Base-by-base conservation (phyloP, 1,140 invertebrate species). In the Mycetomoellerius zeteki region DNA sequence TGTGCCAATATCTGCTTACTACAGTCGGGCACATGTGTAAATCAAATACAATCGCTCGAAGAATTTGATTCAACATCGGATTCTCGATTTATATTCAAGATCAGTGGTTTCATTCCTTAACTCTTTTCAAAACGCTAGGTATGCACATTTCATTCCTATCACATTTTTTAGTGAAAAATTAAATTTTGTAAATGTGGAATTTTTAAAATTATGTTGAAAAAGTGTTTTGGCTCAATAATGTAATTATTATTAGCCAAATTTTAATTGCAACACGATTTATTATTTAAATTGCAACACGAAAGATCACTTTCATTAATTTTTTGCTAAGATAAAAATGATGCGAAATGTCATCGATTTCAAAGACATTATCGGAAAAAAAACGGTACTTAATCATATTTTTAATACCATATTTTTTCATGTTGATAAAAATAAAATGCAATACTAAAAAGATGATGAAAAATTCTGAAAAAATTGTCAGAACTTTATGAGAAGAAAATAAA, bases 31-130 rank as follows among this genome's bases (percentile, higher is more conserved):
- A n/a, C 60, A 47, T 16, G 52, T 72, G 30, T 72, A 67, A 27
- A 62, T 72, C 37, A 62, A 43, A 43, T 60, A 72, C 86, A 78
- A 90, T 90, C 86, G 75, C 58, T 50, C 7, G 52, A 43, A 65
- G 89, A 86, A 86, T 90, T 73, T 65, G 85, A 77, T 88, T 64
- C 52, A 84, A 27, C 69, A 56, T 73, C 4, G 54, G 16, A 37
- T n/a, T 24, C 47, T 50, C 60, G 47, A 52, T 64, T 60, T 56
- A 24, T 54, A 86, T 75, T 90, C 89, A 90, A 90, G 89, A 88
- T 90, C 89, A 88, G 8, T 54, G 67, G 37, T 82, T 58, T 54
- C 80, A 30, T 90, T 90, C n/a, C 80, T 85, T 58, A 50, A 77
- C 3, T 52, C 12, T 47, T 21, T 52, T 52, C 43, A 33, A 27